Base-by-base conservation (phyloP, 2,888 invertebrate species). In the Isoperla grammatica region DNA sequence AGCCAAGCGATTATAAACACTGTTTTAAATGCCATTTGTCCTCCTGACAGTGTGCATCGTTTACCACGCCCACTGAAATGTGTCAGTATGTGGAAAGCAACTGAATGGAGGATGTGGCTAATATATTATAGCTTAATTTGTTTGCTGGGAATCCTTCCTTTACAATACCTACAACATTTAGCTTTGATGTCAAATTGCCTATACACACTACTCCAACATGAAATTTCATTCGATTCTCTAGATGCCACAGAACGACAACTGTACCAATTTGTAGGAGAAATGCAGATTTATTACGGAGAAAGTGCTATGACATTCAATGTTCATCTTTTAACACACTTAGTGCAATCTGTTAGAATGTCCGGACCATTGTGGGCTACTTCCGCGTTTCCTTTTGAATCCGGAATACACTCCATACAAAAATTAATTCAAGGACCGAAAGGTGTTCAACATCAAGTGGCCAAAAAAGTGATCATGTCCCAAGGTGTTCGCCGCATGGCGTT, bases 101-200 rank as follows among this genome's bases (percentile, higher is more conserved):
- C 60, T 4, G 50, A 63, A 12, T 63, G 59, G 61, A 62, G 59
- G 23, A 37, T 60, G 4, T 60, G 61, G 63, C 37, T 65, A 1
- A 49, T 65, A 2, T 63, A 22, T 55, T 64, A 59, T 22, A 60
- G 63, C 37, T 17, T 63, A 15, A 58, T 56, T 15, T 45, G 45
- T 19, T 19, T 45, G 15, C 11, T 5, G 11, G 17, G 19, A 17
- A 5, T 45, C 2, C 17, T 45, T 11, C 15, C 15, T 2, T 2
- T 17, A 13, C 2, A 2, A 2, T 15, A 17, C 45, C 15, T 45
- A 6, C 17, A 17, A 9, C 19, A 49, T 15, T 22, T 49, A 4
- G 22, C 49, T 4, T 15, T 23, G 6, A 6, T 49, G 2, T 12
- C n/a, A 2, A 12, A 49, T 6, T 11, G 23, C 22, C 5, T 20